phyloP scores from a whole-genome alignment of 2,113 vertebrate genomes.

The Dipodomys stephensi region DNA sequence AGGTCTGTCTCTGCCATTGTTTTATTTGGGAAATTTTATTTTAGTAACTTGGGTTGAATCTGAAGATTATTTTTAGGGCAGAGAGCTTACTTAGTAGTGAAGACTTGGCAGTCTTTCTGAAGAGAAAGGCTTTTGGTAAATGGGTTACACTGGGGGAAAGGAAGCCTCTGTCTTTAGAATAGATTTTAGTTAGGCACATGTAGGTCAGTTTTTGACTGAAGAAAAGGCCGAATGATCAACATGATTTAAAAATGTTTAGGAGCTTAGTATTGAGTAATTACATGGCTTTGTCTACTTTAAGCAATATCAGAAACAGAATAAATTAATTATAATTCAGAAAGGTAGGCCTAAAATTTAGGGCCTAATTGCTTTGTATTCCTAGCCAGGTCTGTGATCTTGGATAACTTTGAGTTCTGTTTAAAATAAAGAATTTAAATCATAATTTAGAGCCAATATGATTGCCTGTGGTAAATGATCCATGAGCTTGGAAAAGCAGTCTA shows the following conservation, averaged over 20 bases:
- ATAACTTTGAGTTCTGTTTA: slow-evolving; percentile 9
- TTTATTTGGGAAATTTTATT: slow-evolving; percentile 66
- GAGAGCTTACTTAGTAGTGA: slow-evolving; percentile 63
- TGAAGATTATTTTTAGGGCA: slow-evolving; percentile 60
- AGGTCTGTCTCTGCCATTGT: slow-evolving; percentile 69
- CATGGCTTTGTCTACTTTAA: not conserved
- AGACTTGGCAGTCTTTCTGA: slow-evolving; percentile 45
- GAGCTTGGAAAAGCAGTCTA: not conserved
- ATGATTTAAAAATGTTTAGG: not conserved
- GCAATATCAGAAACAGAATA: not conserved
- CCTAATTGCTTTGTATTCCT: not conserved
- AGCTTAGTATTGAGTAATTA: not conserved
- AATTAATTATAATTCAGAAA: slow-evolving; percentile 22
- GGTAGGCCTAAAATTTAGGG: not conserved
- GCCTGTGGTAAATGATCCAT: not conserved
- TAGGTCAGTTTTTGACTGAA: slow-evolving; percentile 23
- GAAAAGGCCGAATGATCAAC: not conserved
- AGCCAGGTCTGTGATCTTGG: not conserved
- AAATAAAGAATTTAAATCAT: not conserved
- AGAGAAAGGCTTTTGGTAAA: slow-evolving; percentile 57
- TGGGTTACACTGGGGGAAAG: not conserved
- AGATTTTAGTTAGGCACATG: not conserved
- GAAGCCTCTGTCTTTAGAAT: not conserved
- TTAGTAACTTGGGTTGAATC: slow-evolving; percentile 64
- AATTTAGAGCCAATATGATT: not conserved